Conservation (phyloP, 30 jellyfish, hydroid and myxozoan species). For the Cassiopea xamachana region DNA sequence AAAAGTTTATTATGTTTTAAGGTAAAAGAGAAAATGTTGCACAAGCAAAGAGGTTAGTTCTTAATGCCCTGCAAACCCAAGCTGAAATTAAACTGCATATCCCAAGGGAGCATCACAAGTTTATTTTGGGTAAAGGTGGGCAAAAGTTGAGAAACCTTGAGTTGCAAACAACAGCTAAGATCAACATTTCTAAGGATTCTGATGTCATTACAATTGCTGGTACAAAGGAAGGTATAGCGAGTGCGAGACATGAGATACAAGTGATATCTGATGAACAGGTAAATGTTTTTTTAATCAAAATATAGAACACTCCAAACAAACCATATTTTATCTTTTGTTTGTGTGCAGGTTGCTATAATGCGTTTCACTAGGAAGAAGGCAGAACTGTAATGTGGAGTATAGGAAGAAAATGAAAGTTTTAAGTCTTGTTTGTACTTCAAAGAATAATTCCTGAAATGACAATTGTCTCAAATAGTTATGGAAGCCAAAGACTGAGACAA, state of each 20-base stretch:
- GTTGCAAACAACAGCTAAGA: constrained; percentile 81
- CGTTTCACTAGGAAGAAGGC: too few relatives aligned
- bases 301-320: neutral
- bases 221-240: constrained; percentile 92
- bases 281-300: neutral
- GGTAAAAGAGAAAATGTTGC: constrained; percentile 86
- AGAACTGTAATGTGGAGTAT: too few relatives aligned
- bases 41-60: constrained; percentile 79
- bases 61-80: constrained; percentile 87
- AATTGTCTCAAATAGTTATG: too few relatives aligned
- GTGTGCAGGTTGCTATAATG: neutral
- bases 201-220: constrained; percentile 86
- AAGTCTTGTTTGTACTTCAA: too few relatives aligned
- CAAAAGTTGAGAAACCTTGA: constrained; percentile 86
- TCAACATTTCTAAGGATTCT: constrained; percentile 85
- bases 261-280: constrained; percentile 96
- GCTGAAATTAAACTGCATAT: constrained; percentile 86
- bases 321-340: neutral
- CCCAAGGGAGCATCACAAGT: constrained; percentile 92
- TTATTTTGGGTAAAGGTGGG: constrained; percentile 93
- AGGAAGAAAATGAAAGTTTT: too few relatives aligned
- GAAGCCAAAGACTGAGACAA: too few relatives aligned
- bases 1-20: neutral
- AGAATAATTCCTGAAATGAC: too few relatives aligned
- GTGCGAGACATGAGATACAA: constrained; percentile 93